Conservation (phyloP, 2,797 vertebrate species). For the Sebastes iracundus region DNA sequence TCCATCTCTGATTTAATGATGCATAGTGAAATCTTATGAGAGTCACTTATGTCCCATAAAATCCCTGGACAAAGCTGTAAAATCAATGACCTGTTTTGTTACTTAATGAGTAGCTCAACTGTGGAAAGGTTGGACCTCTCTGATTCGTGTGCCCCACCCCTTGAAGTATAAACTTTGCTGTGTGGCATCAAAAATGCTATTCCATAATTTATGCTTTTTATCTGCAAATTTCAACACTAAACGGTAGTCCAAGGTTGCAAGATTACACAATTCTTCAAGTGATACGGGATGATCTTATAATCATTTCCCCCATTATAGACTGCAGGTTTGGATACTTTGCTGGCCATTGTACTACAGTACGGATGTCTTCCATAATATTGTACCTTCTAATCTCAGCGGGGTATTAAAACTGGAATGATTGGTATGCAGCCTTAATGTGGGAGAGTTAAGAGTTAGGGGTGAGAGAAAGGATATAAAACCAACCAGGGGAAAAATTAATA, state of each 20-base stretch:
- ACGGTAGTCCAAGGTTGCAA: not conserved
- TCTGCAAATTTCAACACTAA: not conserved
- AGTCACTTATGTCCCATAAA: constrained; percentile 88
- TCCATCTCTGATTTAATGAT: constrained; percentile 86
- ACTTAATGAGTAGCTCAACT: constrained; percentile 83
- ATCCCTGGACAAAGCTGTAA: constrained; percentile 84
- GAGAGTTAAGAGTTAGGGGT: constrained; percentile 76
- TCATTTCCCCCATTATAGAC: constrained; percentile 19
- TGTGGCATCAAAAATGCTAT: constrained; percentile 20
- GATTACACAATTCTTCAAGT: not conserved
- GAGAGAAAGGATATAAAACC: constrained; percentile 81
- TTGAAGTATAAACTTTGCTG: constrained; percentile 61
- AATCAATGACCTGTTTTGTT: constrained; percentile 87
- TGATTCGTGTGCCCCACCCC: constrained; percentile 57
- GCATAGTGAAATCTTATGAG: constrained; percentile 85
- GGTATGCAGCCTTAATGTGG: constrained; percentile 80
- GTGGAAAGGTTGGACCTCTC: constrained; percentile 76
- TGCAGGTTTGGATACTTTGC: constrained; percentile 44
- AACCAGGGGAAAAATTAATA: constrained; percentile 85
- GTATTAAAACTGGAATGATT: constrained; percentile 80
- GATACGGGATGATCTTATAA: not conserved
- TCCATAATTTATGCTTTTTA: constrained; percentile 15
- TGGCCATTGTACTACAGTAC: constrained; percentile 48
- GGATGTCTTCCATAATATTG: constrained; percentile 76
- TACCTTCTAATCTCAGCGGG: constrained; percentile 78